These are phyloP conservation scores for Siniperca scherzeri DNA, from an alignment of 2,797 vertebrate genomes.

Conservation along the genomic window DNA sequence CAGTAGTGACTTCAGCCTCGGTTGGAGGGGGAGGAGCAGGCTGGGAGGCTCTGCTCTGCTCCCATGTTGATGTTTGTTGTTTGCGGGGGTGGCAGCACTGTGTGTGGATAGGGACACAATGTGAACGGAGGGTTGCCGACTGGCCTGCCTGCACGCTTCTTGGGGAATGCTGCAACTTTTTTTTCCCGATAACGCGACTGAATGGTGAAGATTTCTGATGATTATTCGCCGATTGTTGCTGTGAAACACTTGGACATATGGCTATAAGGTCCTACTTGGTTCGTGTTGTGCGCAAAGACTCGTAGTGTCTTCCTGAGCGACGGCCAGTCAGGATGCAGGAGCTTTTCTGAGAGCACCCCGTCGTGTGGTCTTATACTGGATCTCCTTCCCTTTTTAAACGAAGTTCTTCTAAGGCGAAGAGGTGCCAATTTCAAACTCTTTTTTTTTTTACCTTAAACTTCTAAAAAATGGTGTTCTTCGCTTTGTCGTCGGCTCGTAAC, in stretches of 20 bases:
- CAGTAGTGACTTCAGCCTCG: slow-evolving; percentile 49
- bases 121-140: slow-evolving; percentile 52
- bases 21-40: slow-evolving; percentile 75
- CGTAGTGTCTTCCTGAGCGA: slow-evolving; percentile 31
- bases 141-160: slow-evolving; percentile 53
- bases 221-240: slow-evolving; percentile 9
- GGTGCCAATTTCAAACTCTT: slow-evolving; percentile 15
- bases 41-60: slow-evolving; percentile 61
- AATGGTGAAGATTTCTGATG: slow-evolving; percentile 15
- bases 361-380: slow-evolving; percentile 51
- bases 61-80: slow-evolving; percentile 77
- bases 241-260: slow-evolving; percentile 46
- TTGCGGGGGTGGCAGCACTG: slow-evolving; percentile 69
- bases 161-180: slow-evolving; percentile 67
- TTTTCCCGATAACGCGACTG: slow-evolving; percentile 14
- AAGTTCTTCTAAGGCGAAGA: slow-evolving; percentile 42
- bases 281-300: slow-evolving; percentile 42
- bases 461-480: slow-evolving; percentile 77
- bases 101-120: slow-evolving; percentile 42
- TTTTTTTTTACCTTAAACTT: slow-evolving; percentile 43
- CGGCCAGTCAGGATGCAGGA: slow-evolving; percentile 70
- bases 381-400: not conserved
- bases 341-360: slow-evolving; percentile 66
- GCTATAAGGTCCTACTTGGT: slow-evolving; percentile 25
- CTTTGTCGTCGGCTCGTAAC: slow-evolving; percentile 72